Evolutionary conservation across 2,113 vertebrate genomes (phyloP).

Genomic region (Crypturellus undulatus): DNA sequence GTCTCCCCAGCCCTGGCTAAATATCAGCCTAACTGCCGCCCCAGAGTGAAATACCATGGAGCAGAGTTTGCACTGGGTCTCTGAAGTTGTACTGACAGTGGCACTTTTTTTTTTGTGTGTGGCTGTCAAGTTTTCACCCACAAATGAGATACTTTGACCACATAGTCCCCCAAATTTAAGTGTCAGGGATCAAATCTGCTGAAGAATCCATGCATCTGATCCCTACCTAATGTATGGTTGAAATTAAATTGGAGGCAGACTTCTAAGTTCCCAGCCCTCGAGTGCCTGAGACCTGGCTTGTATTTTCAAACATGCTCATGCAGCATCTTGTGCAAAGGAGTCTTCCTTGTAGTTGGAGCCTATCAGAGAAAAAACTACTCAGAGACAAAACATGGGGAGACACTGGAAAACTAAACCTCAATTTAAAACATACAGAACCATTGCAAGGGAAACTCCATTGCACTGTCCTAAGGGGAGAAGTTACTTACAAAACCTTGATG

Average conservation of each 20-base stretch:
- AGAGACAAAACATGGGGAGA: accelerated
- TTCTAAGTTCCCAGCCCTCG: neutral
- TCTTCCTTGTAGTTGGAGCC: neutral
- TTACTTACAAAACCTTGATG: neutral
- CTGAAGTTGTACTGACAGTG: neutral
- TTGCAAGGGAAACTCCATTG: neutral
- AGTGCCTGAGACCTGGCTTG: neutral
- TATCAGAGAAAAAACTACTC: neutral
- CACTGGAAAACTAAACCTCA: neutral
- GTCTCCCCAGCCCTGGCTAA: neutral
- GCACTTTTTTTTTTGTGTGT: accelerated
- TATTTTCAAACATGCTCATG: neutral
- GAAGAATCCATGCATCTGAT: neutral
- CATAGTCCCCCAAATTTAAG: neutral
- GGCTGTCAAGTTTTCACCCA: neutral
- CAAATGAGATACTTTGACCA: neutral
- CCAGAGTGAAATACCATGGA: accelerated
- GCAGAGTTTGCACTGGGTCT: accelerated
- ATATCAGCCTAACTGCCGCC: accelerated
- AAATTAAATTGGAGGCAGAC: neutral
- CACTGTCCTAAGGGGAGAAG: neutral
- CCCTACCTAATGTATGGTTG: neutral
- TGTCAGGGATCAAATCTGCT: neutral
- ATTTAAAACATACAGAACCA: neutral
- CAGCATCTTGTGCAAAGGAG: neutral